Base-by-base conservation (phyloP, 1,140 invertebrate genomes). In the Periplaneta americana region DNA sequence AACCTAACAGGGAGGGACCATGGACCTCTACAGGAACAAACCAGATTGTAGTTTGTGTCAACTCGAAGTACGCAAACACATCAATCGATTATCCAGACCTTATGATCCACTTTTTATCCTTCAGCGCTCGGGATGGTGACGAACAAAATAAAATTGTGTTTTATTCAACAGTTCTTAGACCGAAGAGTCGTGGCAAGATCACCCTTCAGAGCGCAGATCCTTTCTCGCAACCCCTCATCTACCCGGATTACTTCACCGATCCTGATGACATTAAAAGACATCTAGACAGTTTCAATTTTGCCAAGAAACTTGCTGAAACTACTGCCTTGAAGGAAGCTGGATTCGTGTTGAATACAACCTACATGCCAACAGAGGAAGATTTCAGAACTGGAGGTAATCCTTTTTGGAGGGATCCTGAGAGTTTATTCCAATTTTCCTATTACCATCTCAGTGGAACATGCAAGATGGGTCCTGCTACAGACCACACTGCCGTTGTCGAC, bases 191-290 rank as follows among this genome's bases (percentile, higher is more conserved):
- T 76, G 96, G 96, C 11, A 90, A 89, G 74, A 87, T 97, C 2
- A 89, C 91, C 82, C 85, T 97, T 1, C 87, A 85, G 66, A 92
- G 92, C 28, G 86, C 87, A 0, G 90, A 97, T 86, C 93, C 96
- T 0, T 87, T 88, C 31, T 89, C 92, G 0, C 91, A 94, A 84
- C 97, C 97, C 0, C 86, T 92, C 10, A 96, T 98, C 39, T 93
- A 94, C 86, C 94, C 96, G 1, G 95, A 95, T 85, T 97, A 97
- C 86, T 94, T 94, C 74, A 87, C 91, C 0, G 88, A 95, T 87
- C 92, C 92, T 0, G 86, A 91, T 17, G 95, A 96, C 85, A 86
- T 96, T n/a, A n/a, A n/a, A n/a, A n/a, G n/a, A n/a, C n/a, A n/a
- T n/a, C n/a, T n/a, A n/a, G n/a, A n/a, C n/a, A n/a, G n/a, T n/a